phyloP scores from a whole-genome alignment of 2,113 vertebrate genomes.

The Melospiza georgiana region DNA sequence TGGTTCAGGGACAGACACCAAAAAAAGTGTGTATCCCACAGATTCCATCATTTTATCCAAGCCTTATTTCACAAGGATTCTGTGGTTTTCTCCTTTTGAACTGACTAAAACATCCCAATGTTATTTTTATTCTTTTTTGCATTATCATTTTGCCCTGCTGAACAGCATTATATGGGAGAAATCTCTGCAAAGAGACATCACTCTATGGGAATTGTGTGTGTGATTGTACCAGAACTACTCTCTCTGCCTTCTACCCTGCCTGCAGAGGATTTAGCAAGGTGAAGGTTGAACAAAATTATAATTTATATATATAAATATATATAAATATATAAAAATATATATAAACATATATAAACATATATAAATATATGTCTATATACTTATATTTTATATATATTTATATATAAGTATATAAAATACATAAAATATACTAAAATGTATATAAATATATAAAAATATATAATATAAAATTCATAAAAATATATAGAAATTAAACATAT shows the following conservation, averaged over 20 bases:
- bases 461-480: no score
- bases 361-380: no score
- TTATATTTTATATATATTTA: no score
- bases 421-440: no score
- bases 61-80: not conserved
- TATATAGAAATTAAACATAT: no score
- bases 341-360: no score
- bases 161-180: not conserved
- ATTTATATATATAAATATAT: not conserved
- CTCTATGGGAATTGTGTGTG: not conserved
- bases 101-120: not conserved
- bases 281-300: not conserved
- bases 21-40: not conserved
- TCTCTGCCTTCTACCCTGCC: not conserved
- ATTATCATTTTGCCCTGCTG: not conserved
- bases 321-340: no score
- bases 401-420: no score
- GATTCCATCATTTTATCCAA: not conserved
- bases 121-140: not conserved
- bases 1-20: not conserved
- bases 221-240: not conserved
- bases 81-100: slow-evolving; percentile 10
- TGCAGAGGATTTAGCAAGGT: not conserved
- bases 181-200: not conserved
- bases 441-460: no score